Base-by-base conservation (phyloP, 2,113 vertebrate species). In the Columba livia region DNA sequence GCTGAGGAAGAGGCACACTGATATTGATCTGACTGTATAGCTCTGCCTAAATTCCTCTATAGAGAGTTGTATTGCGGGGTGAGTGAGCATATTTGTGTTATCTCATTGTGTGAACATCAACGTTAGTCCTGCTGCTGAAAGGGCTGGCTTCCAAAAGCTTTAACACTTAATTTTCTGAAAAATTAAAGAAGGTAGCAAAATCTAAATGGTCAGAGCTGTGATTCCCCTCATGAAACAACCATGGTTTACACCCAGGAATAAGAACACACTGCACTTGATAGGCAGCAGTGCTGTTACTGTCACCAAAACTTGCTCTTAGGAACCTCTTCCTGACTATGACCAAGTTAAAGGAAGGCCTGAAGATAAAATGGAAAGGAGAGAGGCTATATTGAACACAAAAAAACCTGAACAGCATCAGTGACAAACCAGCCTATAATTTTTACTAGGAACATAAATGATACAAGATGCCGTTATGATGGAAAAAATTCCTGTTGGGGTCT, bases 101-200 rank as follows among this genome's bases (percentile, higher is more conserved):
- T 85, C 32, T 94, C n/a, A 13, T 70, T 56, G 70, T 90, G 78
- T 91, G 69, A 85, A 61, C 84, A 79, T 92, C 66, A 89, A 31
- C 78, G 60, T 91, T 67, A 74, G 57, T 80, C 66, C 12, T 36
- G 66, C 74, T 93, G 67, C 73, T 93, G 12, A 42, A 89, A 82
- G 67, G 31, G 32, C 73, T 85, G 78, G 48, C 89, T 53, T 34
- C 79, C 32, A 64, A 94, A 82, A 90, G 58, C 56, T 93, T 67
- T 90, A 79, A 73, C 80, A 38, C 28, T 72, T 94, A 77, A 61
- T 85, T 89, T 90, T 91, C 65, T 93, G 67, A 91, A 79, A 97
- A 97, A 94, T 86, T 91, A 87, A 84, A 97, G 51, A 74, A 77
- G 88, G 31, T 77, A 92, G 85, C 62, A 93, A 85, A 95, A 89